phyloP scores from a whole-genome alignment of 2,888 invertebrate genomes.

The Lasioglossum calceatum region DNA sequence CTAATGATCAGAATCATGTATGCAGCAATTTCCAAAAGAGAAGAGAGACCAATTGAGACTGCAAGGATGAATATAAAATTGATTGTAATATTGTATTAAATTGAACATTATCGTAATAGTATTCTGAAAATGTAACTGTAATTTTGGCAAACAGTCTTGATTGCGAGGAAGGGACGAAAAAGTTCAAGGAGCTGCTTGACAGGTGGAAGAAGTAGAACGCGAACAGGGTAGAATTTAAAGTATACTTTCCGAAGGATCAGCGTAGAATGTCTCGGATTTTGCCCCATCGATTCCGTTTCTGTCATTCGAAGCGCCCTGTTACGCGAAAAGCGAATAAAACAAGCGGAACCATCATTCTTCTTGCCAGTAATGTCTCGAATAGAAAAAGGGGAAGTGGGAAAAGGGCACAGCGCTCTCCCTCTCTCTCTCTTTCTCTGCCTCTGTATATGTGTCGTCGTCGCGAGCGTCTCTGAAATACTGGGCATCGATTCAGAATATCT shows the following conservation, averaged over 20 bases:
- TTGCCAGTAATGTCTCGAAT: conserved; percentile 36
- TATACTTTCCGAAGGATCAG: not conserved
- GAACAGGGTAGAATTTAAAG: not conserved
- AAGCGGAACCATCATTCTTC: conserved; percentile 58
- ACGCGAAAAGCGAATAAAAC: not conserved
- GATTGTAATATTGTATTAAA: not conserved
- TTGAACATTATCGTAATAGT: not conserved
- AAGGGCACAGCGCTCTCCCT: not conserved
- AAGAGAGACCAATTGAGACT: not conserved
- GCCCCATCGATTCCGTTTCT: not conserved
- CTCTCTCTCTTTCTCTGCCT: not conserved
- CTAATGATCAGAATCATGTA: not conserved
- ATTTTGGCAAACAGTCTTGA: not conserved
- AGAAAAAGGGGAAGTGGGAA: conserved; percentile 1
- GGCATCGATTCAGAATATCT: conserved; percentile 60
- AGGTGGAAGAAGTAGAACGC: not conserved
- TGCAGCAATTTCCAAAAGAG: not conserved
- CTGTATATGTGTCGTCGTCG: not conserved
- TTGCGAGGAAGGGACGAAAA: not conserved
- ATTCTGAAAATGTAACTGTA: not conserved
- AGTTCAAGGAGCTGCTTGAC: not conserved
- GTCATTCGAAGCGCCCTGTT: not conserved
- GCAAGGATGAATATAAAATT: not conserved
- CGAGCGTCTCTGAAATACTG: conserved; percentile 27
- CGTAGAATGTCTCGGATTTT: conserved; percentile 1